Base-by-base conservation (phyloP, 2,113 vertebrate genomes). In the Callocephalon fimbriatum region DNA sequence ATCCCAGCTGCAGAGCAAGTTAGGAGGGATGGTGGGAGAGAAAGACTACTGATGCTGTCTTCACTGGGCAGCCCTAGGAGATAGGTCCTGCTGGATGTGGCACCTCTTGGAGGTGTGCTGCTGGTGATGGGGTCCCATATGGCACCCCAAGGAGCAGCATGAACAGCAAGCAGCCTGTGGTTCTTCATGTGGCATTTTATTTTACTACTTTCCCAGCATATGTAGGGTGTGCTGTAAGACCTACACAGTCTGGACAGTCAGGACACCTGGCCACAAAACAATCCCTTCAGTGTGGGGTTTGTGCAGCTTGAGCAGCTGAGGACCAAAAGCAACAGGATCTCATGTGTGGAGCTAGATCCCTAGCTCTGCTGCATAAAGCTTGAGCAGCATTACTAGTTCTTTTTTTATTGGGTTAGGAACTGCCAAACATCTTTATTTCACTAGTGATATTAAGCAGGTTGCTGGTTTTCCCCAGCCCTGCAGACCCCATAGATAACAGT, bases 1-100 rank as follows among this genome's bases (percentile, higher is more conserved):
- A n/a, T 45, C 12, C 15, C 16, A 71, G 31, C 61, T 75, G 54
- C 40, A 74, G n/a, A 72, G 21, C 5, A 12, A 29, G 8, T 78
- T 32, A 45, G 40, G 32, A 82, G 26, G 16, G 12, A 22, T 0
- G 0, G 7, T 2, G 12, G 15, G 12, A 88, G 26, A 38, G 18
- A 63, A 16, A 68, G 14, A 45, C 7, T 35, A 38, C 16, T 54
- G 68, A 31, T 61, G 17, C 48, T 83, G 56, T n/a, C 16, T 37
- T 53, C 10, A 68, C 31, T 2, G 2, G 37, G 13, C 26, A 90
- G n/a, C 15, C 10, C 51, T 65, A 45, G 27, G 27, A 93, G 47
- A 27, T 58, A 16, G 0, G 0, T 42, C 23, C 18, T 38, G 40
- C 38, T 79, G 51, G 50, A 75, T 50, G 40, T 50, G 62, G 66